Conservation (phyloP, 2,888 invertebrate genomes). For the Drosophila atripex region DNA sequence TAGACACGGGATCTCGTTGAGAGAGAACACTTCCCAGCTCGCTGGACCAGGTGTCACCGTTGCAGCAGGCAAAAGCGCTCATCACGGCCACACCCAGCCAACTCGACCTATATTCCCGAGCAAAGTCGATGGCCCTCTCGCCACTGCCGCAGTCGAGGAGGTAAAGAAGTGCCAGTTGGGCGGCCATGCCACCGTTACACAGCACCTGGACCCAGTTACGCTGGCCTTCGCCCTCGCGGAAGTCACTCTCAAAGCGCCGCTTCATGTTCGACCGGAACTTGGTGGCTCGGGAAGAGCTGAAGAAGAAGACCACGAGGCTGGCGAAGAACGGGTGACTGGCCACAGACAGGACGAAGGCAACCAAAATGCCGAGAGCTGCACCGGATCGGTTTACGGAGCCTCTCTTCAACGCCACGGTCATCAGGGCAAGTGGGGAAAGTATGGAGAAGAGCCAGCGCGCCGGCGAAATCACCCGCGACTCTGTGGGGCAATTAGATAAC, state of each 20-base stretch:
- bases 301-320: conserved; percentile 90
- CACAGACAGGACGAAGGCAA: conserved; percentile 91
- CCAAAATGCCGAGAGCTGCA: conserved; percentile 88
- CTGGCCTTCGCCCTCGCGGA: conserved; percentile 92
- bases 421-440: conserved; percentile 86
- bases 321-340: conserved; percentile 91
- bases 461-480: conserved; percentile 79
- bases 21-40: conserved; percentile 92
- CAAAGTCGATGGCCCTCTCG: conserved; percentile 91
- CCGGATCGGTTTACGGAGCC: conserved; percentile 89
- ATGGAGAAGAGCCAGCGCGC: conserved; percentile 83
- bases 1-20: conserved; percentile 88
- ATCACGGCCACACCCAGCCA: conserved; percentile 92
- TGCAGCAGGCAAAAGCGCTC: conserved; percentile 91
- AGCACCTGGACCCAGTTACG: conserved; percentile 95
- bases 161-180: conserved; percentile 90
- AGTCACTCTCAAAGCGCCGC: conserved; percentile 89
- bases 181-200: conserved; percentile 94
- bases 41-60: conserved; percentile 96
- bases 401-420: conserved; percentile 88
- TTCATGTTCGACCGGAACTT: conserved; percentile 89
- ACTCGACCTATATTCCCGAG: conserved; percentile 89
- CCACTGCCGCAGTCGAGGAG: conserved; percentile 91
- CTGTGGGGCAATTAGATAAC: conserved; percentile 56
- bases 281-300: conserved; percentile 92